phyloP scores from a whole-genome alignment of 2,888 invertebrate genomes.

The Frankliniella fusca region DNA sequence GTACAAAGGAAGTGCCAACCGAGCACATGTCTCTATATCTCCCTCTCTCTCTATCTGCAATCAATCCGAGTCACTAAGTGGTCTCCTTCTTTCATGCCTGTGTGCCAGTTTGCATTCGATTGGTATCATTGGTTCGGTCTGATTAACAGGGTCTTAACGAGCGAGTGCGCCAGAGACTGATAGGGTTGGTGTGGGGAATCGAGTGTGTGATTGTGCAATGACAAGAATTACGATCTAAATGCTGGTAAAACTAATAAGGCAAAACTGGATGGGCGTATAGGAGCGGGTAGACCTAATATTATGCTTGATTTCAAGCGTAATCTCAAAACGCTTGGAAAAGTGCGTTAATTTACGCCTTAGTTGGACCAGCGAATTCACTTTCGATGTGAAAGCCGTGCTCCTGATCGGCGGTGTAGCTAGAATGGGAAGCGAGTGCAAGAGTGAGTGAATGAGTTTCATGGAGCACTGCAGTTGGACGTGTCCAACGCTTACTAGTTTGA shows the following conservation, averaged over 20 bases:
- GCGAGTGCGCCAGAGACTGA: no score
- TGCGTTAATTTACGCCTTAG: no score
- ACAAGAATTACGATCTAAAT: not conserved
- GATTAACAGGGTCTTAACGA: not conserved
- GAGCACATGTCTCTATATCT: not conserved
- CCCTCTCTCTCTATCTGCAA: not conserved
- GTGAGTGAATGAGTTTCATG: not conserved
- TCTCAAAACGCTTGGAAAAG: no score
- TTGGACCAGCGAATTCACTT: not conserved
- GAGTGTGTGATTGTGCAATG: not conserved
- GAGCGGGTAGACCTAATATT: no score
- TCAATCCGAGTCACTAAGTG: not conserved
- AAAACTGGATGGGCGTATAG: no score
- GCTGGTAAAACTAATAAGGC: no score
- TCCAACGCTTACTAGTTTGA: slow-evolving; percentile 22
- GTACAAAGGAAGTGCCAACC: not conserved
- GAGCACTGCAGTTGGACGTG: not conserved
- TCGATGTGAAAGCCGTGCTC: not conserved
- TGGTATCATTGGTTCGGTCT: slow-evolving; percentile 11
- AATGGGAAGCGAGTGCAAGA: not conserved
- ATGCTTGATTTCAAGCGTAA: no score
- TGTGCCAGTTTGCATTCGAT: slow-evolving; percentile 2
- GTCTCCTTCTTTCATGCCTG: not conserved
- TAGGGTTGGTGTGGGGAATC: not conserved
- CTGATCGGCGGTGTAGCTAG: no score